A percentile compares a stretch with the other conserved stretches of the same genome.
These are phyloP conservation scores for Pseudococcus longispinus DNA, from an alignment of 2,888 invertebrate genomes.

Conservation along the genomic window DNA sequence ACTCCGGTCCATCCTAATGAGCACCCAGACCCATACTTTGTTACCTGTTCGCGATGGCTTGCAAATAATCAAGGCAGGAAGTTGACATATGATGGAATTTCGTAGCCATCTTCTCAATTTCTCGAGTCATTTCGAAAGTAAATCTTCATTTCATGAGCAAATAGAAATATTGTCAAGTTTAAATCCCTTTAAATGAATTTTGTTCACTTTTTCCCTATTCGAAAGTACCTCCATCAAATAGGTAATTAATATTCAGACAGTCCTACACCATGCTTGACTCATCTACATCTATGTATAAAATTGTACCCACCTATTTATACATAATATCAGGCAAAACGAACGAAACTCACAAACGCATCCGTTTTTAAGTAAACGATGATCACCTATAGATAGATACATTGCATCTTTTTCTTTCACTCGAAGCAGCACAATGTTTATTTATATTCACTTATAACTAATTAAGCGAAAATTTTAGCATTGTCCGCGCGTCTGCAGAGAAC, in stretches of 20 bases:
- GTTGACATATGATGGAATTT: not conserved
- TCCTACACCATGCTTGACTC: too few species aligned
- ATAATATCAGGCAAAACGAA: too few species aligned
- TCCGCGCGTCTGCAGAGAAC: conserved; percentile 19
- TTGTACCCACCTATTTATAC: too few species aligned
- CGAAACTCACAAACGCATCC: not conserved
- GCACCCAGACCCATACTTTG: not conserved
- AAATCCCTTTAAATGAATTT: too few species aligned
- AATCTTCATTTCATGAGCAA: too few species aligned
- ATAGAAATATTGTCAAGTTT: too few species aligned
- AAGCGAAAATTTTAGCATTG: conserved; percentile 50
- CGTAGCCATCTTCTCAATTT: not conserved
- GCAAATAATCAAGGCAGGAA: not conserved
- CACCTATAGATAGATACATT: not conserved
- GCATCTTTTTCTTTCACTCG: not conserved
- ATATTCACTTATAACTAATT: conserved; percentile 43
- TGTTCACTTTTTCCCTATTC: too few species aligned
- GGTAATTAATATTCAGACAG: too few species aligned
- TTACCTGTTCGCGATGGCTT: not conserved
- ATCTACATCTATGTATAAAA: too few species aligned
- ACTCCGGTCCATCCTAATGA: too few species aligned
- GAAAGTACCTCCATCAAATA: too few species aligned
- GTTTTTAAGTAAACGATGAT: not conserved
- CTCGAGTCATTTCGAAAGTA: not conserved
- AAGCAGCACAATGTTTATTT: conserved; percentile 3